These are phyloP conservation scores for Actias luna DNA, from an alignment of 2,888 invertebrate genomes.

Conservation along the genomic window DNA sequence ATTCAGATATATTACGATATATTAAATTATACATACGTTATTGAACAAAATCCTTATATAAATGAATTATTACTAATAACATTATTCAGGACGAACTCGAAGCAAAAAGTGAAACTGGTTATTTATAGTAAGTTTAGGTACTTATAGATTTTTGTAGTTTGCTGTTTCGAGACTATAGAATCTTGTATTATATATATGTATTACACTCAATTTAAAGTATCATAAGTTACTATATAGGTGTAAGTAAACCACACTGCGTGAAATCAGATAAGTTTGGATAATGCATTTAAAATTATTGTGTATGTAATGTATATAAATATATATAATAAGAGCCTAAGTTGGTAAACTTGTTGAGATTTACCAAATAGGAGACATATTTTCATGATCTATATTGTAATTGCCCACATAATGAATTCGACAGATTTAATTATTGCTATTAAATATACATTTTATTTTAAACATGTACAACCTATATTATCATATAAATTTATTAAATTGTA, in stretches of 20 bases:
- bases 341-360: constrained; percentile 28
- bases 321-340: constrained; percentile 1
- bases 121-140: not conserved
- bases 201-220: constrained; percentile 1
- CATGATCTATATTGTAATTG: constrained; percentile 64
- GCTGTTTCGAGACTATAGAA: not conserved
- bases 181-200: constrained; percentile 1
- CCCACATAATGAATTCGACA: constrained; percentile 63
- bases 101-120: not conserved
- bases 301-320: not conserved
- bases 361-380: constrained; percentile 79
- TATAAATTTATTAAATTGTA: not conserved
- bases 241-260: constrained; percentile 1
- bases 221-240: not conserved
- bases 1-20: not conserved
- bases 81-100: not conserved
- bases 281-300: not conserved
- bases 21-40: constrained; percentile 1
- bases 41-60: not conserved
- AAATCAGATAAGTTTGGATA: not conserved
- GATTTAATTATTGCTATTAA: constrained; percentile 19
- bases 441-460: constrained; percentile 14
- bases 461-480: constrained; percentile 5
- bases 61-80: constrained; percentile 1
- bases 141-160: constrained; percentile 4